A percentile compares a stretch with the other conserved stretches of the same genome.
Evolutionary conservation across 2,113 vertebrate species (phyloP).

Genomic region (Myiozetetes cayanensis): DNA sequence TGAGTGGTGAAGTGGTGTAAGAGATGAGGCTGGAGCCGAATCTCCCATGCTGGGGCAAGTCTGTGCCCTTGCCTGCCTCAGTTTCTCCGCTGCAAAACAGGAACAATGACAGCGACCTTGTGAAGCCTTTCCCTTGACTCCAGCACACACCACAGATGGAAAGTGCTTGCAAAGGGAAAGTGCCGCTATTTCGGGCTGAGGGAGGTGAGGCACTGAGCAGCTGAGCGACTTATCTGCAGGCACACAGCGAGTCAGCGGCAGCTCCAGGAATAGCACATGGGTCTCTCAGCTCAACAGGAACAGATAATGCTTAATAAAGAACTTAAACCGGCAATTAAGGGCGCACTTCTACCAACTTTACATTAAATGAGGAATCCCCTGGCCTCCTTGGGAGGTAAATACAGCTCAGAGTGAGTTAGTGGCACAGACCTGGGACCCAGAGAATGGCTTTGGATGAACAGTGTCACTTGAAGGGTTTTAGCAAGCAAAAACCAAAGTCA

Average conservation of each 20-base stretch:
- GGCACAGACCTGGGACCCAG: background rate
- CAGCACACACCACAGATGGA: background rate
- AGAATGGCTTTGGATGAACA: background rate
- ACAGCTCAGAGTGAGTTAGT: background rate
- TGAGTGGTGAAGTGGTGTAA: background rate
- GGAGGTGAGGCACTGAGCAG: slow-evolving; percentile 8
- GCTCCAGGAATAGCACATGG: background rate
- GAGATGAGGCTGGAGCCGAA: background rate
- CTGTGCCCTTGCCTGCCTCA: background rate
- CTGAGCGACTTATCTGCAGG: slow-evolving; percentile 24
- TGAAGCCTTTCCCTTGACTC: background rate
- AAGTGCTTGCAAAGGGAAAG: slow-evolving; percentile 30
- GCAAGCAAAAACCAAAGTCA: background rate
- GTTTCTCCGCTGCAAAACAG: background rate
- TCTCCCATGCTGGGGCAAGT: background rate
- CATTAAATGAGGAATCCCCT: background rate
- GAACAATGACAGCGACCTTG: background rate
- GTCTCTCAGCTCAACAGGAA: background rate
- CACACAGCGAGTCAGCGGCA: background rate
- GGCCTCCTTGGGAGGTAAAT: background rate
- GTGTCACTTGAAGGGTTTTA: background rate
- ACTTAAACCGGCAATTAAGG: slow-evolving; percentile 28
- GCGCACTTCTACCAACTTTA: background rate
- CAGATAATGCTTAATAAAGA: slow-evolving; percentile 48
- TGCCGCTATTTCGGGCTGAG: background rate